Base-by-base conservation (phyloP, 2,888 invertebrate species). In the Diaperis boleti region DNA sequence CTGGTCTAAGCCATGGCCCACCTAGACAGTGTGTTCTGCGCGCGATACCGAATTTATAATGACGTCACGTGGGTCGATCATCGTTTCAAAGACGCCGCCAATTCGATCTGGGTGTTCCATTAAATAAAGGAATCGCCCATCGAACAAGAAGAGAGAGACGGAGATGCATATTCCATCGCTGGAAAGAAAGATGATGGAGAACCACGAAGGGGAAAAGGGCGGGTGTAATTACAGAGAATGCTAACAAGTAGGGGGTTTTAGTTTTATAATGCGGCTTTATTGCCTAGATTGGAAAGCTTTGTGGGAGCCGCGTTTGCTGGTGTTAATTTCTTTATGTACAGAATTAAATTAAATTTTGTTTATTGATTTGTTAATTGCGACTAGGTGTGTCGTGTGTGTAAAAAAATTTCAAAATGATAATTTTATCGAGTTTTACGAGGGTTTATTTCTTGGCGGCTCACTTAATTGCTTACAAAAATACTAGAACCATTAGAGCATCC, bases 31-130 rank as follows among this genome's bases (percentile, higher is more conserved):
- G 39, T 39, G n/a, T 22, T 15, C n/a, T 15, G 35, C 44, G 22
- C 44, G 29, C 49, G 41, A 14, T 44, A 33, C 44, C 37, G 41
- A 54, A 61, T 61, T 61, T 61, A 61, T 61, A 44, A 52, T 61
- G 61, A 61, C 61, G 61, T 76, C 76, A 77, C 74, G 76, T 76
- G 74, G 72, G 75, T 72, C 71, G 75, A 71, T 70, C 72, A 73
- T 72, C 76, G 74, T 78, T 74, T 79, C 79, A 80, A 80, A 80
- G 79, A 74, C 69, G 74, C 79, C 79, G 79, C 77, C 79, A 74
- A 76, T 78, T 74, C 81, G 77, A 79, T 79, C 76, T 81, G 80
- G 81, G 81, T 81, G 80, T 81, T 80, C 80, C 78, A 75, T 78
- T 78, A 79, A 76, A 77, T 74, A 74, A 74, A 74, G 74, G 75